Base-by-base conservation (phyloP, 2,888 invertebrate species). In the Flabesymbios commensalis region DNA sequence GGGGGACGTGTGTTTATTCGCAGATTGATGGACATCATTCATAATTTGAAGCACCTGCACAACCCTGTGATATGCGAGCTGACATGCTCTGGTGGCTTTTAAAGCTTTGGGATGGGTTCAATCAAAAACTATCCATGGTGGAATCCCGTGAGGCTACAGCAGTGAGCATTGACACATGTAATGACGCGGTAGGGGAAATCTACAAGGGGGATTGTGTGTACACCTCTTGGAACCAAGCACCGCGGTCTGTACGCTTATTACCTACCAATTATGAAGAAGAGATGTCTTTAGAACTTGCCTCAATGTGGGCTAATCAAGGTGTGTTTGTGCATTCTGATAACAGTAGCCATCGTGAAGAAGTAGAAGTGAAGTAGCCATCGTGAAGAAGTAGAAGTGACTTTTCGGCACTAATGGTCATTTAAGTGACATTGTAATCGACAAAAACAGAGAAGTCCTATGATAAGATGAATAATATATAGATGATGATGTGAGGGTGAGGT, bases 21-120 rank as follows among this genome's bases (percentile, higher is more conserved):
- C 10, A 10, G 32, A 5, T 7, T 53, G 5, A n/a, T 53, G 7
- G 53, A 53, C 36, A 5, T 5, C 10, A 19, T 53, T 5, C 10
- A 36, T 4, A 36, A 32, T 10, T 7, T 36, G 4, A 36, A 14
- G 39, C 53, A 53, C 24, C 7, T 36, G 36, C 7, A 14, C 24
- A 36, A 24, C 5, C 32, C n/a, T 5, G 14, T 5, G 33, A 53
- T 7, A 17, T 53, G 10, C 19, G 10, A 5, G 19, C 14, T 19
- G 53, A 53, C 36, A 36, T 53, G 7, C 33, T 7, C 10, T 53
- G 53, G 53, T 53, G 53, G 53, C 36, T n/a, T n/a, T n/a, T 19
- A 4, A 36, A 14, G 5, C 22, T 10, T 24, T 7, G 32, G 19
- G 5, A 19, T 14, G 7, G 4, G 24, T 49, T 53, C 36, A 36